Percentiles rank a stretch among this genome's conserved stretches.
phyloP scores from a whole-genome alignment of 2,888 invertebrate species.

The Lycocerus yunnanus region DNA sequence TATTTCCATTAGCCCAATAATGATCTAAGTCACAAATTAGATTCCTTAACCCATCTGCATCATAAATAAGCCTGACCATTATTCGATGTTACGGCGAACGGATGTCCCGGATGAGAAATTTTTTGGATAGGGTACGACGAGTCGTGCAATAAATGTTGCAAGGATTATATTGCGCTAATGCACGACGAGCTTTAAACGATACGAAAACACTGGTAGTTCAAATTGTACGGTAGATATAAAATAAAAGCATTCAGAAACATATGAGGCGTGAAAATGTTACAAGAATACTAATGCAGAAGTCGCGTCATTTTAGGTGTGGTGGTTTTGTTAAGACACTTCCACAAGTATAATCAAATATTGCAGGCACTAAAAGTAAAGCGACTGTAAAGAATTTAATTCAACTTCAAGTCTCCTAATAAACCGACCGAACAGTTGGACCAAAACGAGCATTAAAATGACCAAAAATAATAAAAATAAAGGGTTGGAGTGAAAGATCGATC shows the following conservation, averaged over 20 bases:
- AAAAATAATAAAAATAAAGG: background rate
- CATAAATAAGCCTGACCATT: too few species aligned
- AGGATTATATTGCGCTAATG: background rate
- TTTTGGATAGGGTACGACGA: too few species aligned
- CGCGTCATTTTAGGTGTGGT: background rate
- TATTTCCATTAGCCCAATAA: too few species aligned
- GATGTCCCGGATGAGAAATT: too few species aligned
- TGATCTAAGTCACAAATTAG: too few species aligned
- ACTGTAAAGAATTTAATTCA: conserved; percentile 8
- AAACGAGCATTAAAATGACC: conserved; percentile 5
- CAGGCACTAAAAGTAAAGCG: background rate
- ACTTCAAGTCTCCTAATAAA: background rate
- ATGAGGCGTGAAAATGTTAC: conserved; percentile 8
- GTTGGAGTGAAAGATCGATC: background rate
- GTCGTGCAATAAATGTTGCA: background rate
- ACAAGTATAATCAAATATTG: conserved; percentile 13
- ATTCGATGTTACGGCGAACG: too few species aligned
- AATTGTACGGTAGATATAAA: background rate
- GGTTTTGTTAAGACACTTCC: conserved; percentile 10
- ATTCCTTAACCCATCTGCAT: too few species aligned
- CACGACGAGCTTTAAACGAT: background rate
- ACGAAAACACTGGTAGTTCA: background rate
- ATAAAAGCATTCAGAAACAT: conserved; percentile 6
- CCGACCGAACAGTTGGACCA: conserved; percentile 8
- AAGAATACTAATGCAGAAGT: background rate